Evolutionary conservation across 2,888 invertebrate genomes (phyloP).

Genomic region (Himalopsyche kuldschensis): DNA sequence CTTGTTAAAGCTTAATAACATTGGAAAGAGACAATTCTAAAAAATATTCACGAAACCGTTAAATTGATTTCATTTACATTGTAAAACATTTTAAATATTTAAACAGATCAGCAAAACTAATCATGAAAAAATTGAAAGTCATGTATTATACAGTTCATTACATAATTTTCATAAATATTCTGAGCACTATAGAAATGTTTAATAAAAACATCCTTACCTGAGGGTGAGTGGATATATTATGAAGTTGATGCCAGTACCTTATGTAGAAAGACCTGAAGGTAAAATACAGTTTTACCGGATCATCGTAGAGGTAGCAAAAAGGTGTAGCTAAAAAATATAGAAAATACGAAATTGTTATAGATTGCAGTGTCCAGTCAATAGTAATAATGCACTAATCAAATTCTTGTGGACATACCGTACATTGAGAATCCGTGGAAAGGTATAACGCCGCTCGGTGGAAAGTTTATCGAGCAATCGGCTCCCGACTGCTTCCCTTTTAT

Average conservation of each 20-base stretch:
- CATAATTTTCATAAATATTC: too few relatives aligned
- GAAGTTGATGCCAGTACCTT: constrained; percentile 88
- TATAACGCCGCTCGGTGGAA: constrained; percentile 93
- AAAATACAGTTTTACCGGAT: constrained; percentile 83
- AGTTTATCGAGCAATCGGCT: constrained; percentile 72
- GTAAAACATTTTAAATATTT: too few relatives aligned
- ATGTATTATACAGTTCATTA: too few relatives aligned
- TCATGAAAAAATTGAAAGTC: too few relatives aligned
- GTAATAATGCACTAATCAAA: background rate
- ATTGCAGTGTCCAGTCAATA: background rate
- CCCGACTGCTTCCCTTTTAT: constrained; percentile 71
- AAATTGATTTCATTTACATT: too few relatives aligned
- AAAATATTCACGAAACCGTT: too few relatives aligned
- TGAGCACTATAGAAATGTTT: background rate
- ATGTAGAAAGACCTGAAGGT: constrained; percentile 90
- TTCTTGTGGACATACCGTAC: constrained; percentile 73
- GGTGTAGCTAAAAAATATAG: constrained; percentile 80
- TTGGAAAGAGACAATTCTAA: too few relatives aligned
- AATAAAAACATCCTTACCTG: constrained; percentile 56
- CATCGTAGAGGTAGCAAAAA: constrained; percentile 90
- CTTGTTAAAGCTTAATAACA: too few relatives aligned
- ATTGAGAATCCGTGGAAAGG: constrained; percentile 97
- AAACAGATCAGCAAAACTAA: too few relatives aligned
- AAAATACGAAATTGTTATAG: background rate
- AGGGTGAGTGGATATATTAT: constrained; percentile 88